A percentile compares a stretch with the other conserved stretches of the same genome.
These are phyloP conservation scores for Chlamydotis undulata DNA, from an alignment of 2,113 vertebrate genomes.

Conservation along the genomic window DNA sequence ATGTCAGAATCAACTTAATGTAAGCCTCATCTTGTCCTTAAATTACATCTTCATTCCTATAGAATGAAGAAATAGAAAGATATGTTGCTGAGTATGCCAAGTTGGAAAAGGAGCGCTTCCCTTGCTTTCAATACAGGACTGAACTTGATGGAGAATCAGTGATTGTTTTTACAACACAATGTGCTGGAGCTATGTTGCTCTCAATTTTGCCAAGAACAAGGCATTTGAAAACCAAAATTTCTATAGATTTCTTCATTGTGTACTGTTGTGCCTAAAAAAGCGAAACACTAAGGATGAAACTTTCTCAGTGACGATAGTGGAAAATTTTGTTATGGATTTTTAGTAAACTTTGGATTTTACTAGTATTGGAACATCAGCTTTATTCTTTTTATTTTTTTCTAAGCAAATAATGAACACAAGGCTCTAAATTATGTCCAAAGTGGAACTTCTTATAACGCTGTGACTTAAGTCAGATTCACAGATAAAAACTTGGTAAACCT, in stretches of 20 bases:
- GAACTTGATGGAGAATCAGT: conserved; percentile 22
- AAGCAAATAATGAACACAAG: background rate
- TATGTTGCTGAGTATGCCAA: background rate
- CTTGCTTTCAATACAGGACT: background rate
- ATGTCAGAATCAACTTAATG: background rate
- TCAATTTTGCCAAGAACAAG: background rate
- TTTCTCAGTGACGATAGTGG: background rate
- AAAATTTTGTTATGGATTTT: background rate
- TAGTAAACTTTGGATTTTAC: background rate
- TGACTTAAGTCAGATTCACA: background rate
- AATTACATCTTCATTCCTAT: conserved; percentile 16
- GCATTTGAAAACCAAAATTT: background rate
- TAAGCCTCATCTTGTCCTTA: conserved; percentile 29
- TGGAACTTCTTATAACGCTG: background rate
- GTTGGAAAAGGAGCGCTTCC: background rate
- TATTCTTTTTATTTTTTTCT: too few species aligned
- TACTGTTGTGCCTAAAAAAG: background rate
- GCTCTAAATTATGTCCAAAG: background rate
- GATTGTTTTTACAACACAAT: background rate
- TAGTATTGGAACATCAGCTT: background rate
- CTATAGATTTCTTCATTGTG: background rate
- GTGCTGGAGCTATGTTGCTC: background rate
- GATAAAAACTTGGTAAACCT: background rate
- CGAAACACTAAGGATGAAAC: background rate
- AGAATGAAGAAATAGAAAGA: conserved; percentile 39